Conservation (phyloP, 2,113 vertebrate species). For the Pipra filicauda region DNA sequence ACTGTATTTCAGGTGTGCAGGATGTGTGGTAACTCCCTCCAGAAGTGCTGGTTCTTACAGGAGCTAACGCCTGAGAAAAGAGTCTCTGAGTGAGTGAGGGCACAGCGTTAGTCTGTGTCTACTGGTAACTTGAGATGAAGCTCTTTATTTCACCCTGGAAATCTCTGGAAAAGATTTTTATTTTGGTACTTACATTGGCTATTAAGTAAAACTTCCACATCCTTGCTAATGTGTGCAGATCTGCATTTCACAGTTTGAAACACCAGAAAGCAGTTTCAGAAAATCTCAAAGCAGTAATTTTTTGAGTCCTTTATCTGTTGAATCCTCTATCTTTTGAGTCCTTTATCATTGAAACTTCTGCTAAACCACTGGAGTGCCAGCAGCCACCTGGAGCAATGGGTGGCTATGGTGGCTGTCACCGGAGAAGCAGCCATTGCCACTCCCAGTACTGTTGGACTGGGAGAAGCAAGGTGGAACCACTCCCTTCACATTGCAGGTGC, state of each 20-base stretch:
- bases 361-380: not conserved
- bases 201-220: constrained; percentile 47
- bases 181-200: constrained; percentile 37
- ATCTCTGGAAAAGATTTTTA: constrained; percentile 7
- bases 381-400: constrained; percentile 13
- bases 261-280: not conserved
- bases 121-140: not conserved
- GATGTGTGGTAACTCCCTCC: not conserved
- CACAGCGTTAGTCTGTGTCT: not conserved
- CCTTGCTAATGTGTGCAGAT: not conserved
- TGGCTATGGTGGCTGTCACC: not conserved
- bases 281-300: constrained; percentile 1
- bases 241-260: constrained; percentile 20
- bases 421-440: not conserved
- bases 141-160: constrained; percentile 51
- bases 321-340: not conserved
- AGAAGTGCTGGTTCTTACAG: not conserved
- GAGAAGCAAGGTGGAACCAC: accelerated
- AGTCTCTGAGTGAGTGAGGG: not conserved
- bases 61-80: not conserved
- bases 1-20: not conserved
- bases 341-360: not conserved
- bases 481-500: not conserved
- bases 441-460: not conserved
- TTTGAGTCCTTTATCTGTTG: not conserved